Conservation (phyloP, 2,797 vertebrate species). For the Synaphobranchus kaupii region DNA sequence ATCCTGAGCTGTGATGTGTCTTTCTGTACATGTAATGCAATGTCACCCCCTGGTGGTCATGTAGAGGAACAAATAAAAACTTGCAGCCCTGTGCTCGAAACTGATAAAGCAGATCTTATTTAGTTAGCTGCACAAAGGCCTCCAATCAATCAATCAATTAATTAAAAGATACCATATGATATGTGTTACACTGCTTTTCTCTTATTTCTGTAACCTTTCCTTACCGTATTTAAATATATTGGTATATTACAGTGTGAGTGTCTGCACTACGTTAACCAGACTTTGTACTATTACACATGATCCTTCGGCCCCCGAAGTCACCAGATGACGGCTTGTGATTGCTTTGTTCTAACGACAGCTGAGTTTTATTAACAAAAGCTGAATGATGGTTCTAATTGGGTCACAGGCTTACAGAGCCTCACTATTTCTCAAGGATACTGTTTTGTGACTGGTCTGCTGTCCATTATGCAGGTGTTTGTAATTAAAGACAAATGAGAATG, state of each 20-base stretch:
- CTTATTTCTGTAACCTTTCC: background rate
- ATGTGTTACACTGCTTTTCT: no score
- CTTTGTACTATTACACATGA: no score
- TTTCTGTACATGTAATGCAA: constrained; percentile 4
- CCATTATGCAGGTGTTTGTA: background rate
- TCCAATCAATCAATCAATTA: background rate
- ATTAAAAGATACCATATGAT: no score
- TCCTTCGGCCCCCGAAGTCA: background rate
- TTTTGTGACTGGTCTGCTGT: background rate
- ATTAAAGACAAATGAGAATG: background rate
- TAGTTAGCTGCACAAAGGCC: background rate
- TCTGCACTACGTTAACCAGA: background rate
- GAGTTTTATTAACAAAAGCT: background rate
- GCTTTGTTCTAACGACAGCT: background rate
- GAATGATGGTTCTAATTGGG: constrained; percentile 2
- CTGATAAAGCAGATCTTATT: background rate
- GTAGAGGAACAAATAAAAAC: background rate
- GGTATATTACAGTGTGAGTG: background rate
- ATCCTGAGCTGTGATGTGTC: background rate
- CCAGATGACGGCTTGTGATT: background rate
- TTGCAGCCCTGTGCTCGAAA: background rate
- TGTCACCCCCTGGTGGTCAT: constrained; percentile 59
- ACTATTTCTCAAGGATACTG: background rate
- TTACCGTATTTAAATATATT: background rate
- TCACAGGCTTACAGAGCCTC: background rate